Evolutionary conservation across 1,140 invertebrate species (phyloP), one percentile per base, ranked within the genome.

Genomic region (Pseudomyrmex concolor): DNA sequence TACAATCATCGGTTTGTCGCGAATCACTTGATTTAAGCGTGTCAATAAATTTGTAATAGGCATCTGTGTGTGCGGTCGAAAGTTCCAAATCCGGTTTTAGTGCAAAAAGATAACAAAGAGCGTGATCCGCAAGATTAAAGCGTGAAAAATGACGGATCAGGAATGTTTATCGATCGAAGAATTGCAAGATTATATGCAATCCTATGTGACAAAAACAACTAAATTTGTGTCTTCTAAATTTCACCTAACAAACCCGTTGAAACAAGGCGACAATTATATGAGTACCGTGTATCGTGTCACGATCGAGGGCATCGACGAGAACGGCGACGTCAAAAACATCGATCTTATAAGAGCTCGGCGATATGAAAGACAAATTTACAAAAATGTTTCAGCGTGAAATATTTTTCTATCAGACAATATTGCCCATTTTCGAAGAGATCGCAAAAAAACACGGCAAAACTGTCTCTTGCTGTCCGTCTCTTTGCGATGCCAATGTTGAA

Each of bases 191-290:
- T 63, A 81, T n/a, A 22, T 81, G 19, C 19, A 8, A 43, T 5
- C 45, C 7, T 68, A 71, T 15, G 48, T 48, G 17, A 73, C 3
- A 5, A 34, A 66, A 48, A 66, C 1, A 2, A 45, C 10, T 17
- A 45, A 57, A 3, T 17, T 89, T 15, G 3, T 0, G 0, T 62
- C 77, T 1, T 48, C 84, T 0, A 76, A 86, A 87, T 84, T 89
- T 63, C 25, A 17, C 0, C 78, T 90, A n/a, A 34, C 19, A 0
- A 62, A 19, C 15, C 83, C 72, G 3, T 50, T 77, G 2, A 84
- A 88, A 15, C 72, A 84, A 22, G 88, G 88, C 12, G 89, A 90
- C 17, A 91, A 90, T 77, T 90, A 84, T 51, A 48, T 87, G 1
- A 85, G 90, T 1, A 15, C 84, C 2, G 59, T 90, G 10, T 90